Evolutionary conservation across 2,888 invertebrate genomes (phyloP).

Genomic region (Leptinotarsa haldemani): DNA sequence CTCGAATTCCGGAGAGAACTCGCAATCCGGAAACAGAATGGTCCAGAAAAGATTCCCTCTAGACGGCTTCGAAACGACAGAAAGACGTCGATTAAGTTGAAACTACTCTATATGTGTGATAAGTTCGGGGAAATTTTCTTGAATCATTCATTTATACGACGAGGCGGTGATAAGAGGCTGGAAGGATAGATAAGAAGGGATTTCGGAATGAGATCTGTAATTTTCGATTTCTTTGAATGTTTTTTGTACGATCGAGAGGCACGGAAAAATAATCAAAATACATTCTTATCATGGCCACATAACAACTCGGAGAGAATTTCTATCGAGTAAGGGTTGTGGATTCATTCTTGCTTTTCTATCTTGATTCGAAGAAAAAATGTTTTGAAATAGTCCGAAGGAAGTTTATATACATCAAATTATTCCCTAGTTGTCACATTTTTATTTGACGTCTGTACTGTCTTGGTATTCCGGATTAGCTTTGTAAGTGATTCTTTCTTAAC

Average conservation of each 20-base stretch:
- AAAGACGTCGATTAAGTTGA: constrained; percentile 51
- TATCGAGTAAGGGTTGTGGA: not conserved
- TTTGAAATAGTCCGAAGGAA: too few species aligned
- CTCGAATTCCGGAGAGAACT: constrained; percentile 50
- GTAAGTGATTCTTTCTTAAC: too few species aligned
- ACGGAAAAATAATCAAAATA: not conserved
- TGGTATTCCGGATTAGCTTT: too few species aligned
- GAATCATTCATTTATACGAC: constrained; percentile 56
- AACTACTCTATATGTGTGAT: constrained; percentile 49
- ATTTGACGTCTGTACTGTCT: too few species aligned
- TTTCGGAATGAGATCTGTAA: constrained; percentile 32
- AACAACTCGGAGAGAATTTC: constrained; percentile 7
- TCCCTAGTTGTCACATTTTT: too few species aligned
- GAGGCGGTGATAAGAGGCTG: constrained; percentile 47
- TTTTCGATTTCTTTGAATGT: constrained; percentile 35
- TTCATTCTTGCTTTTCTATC: not conserved
- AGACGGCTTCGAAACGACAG: constrained; percentile 27
- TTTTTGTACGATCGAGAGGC: constrained; percentile 25
- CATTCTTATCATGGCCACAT: constrained; percentile 2
- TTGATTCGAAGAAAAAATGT: not conserved
- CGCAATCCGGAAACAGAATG: constrained; percentile 52
- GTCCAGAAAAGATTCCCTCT: constrained; percentile 30
- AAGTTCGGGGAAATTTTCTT: constrained; percentile 51
- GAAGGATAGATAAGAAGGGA: constrained; percentile 41
- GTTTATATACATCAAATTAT: too few species aligned